Percentiles rank a stretch among this genome's conserved stretches.
Evolutionary conservation across 64 coral and sea anemone species (phyloP).

Genomic region (Porites lutea): DNA sequence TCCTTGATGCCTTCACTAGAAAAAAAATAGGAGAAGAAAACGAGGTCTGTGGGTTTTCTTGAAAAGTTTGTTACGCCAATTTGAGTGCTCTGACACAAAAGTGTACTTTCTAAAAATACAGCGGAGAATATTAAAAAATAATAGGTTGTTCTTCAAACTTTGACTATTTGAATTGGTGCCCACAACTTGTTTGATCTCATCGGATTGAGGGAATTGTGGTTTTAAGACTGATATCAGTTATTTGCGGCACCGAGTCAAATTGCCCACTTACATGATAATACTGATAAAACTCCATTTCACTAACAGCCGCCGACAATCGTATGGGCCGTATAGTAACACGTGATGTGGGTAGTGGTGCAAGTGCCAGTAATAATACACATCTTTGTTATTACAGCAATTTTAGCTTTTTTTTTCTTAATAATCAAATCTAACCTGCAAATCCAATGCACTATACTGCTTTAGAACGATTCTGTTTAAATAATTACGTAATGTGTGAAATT

Average conservation of each 20-base stretch:
- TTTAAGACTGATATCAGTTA: neutral
- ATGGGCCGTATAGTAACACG: too few relatives aligned
- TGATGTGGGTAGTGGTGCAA: too few relatives aligned
- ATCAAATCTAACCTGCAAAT: too few relatives aligned
- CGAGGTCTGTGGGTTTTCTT: neutral
- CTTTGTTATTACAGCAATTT: too few relatives aligned
- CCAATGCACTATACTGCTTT: neutral
- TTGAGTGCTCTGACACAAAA: neutral
- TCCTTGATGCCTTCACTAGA: neutral
- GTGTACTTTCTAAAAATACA: neutral
- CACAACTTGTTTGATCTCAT: neutral
- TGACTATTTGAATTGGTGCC: neutral
- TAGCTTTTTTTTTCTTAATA: too few relatives aligned
- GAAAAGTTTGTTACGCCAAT: neutral
- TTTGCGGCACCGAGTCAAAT: slow-evolving; percentile 29
- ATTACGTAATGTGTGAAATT: too few relatives aligned
- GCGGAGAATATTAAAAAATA: neutral
- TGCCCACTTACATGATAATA: slow-evolving; percentile 10
- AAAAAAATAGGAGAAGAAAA: neutral
- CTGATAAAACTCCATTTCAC: neutral
- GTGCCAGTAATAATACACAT: too few relatives aligned
- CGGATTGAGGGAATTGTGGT: slow-evolving; percentile 5
- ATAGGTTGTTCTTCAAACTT: neutral
- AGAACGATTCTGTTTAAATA: neutral
- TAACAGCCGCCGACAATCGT: neutral